Conservation (phyloP, 2,888 invertebrate species). For the Siphlonurus alternatus region DNA sequence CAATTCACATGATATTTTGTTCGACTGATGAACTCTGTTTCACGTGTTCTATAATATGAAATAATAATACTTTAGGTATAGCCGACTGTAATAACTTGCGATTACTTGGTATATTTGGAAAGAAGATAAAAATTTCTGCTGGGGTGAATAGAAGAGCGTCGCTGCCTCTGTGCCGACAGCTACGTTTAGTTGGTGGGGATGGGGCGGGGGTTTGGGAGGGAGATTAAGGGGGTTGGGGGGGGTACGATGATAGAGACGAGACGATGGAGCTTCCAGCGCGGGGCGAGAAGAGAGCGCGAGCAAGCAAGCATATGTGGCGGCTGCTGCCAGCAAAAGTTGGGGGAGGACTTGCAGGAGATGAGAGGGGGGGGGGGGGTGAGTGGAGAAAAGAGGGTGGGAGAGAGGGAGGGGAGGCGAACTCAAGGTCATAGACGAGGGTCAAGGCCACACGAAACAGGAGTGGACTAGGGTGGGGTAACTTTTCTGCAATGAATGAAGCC, state of each 20-base stretch:
- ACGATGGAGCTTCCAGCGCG: neutral
- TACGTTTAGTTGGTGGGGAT: neutral
- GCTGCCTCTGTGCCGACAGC: too few species aligned
- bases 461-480: neutral
- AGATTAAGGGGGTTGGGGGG: neutral
- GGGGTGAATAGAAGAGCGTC: too few species aligned
- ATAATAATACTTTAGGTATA: too few species aligned
- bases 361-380: neutral
- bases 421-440: neutral
- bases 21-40: too few species aligned
- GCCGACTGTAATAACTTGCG: too few species aligned
- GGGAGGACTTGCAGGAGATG: neutral
- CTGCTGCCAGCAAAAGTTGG: neutral
- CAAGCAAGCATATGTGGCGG: neutral
- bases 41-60: too few species aligned
- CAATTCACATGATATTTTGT: too few species aligned
- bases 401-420: neutral
- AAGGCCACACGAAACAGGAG: neutral
- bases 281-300: neutral
- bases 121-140: too few species aligned
- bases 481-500: neutral
- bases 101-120: too few species aligned
- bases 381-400: neutral
- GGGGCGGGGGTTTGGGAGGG: neutral
- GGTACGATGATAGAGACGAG: neutral